Evolutionary conservation across 2,888 invertebrate species (phyloP).

Genomic region (Thera britannica): DNA sequence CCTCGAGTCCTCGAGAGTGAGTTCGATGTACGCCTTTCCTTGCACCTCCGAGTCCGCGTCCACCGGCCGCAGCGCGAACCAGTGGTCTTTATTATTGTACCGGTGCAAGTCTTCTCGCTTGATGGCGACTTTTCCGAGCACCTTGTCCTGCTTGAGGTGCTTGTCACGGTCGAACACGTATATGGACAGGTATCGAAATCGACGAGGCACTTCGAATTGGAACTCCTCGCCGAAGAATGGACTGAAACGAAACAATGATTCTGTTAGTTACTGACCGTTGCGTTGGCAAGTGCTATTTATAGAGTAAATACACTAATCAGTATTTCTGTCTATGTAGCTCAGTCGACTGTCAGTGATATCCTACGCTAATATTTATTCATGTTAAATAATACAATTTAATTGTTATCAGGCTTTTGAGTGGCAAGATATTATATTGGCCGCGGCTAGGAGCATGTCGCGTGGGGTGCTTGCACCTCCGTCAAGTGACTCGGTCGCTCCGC

Average conservation of each 20-base stretch:
- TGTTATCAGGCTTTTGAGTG: conserved; percentile 58
- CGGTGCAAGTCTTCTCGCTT: conserved; percentile 93
- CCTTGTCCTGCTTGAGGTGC: conserved; percentile 93
- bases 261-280: conserved; percentile 10
- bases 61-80: conserved; percentile 94
- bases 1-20: conserved; percentile 87
- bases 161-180: conserved; percentile 95
- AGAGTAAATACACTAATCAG: conserved; percentile 11
- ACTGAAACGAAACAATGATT: conserved; percentile 78
- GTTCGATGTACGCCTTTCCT: conserved; percentile 94
- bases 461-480: conserved; percentile 54
- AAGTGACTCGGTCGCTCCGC: conserved; percentile 50
- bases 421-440: conserved; percentile 54
- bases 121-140: conserved; percentile 92
- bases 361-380: conserved; percentile 51
- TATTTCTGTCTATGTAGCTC: conserved; percentile 27
- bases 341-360: conserved; percentile 54
- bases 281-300: conserved; percentile 5
- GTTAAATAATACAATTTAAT: conserved; percentile 54
- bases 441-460: conserved; percentile 52
- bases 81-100: conserved; percentile 96
- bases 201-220: conserved; percentile 95
- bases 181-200: conserved; percentile 94
- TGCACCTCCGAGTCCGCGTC: conserved; percentile 96
- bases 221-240: conserved; percentile 97